Evolutionary conservation across 2,888 invertebrate species (phyloP).

Genomic region (Lypha dubia): DNA sequence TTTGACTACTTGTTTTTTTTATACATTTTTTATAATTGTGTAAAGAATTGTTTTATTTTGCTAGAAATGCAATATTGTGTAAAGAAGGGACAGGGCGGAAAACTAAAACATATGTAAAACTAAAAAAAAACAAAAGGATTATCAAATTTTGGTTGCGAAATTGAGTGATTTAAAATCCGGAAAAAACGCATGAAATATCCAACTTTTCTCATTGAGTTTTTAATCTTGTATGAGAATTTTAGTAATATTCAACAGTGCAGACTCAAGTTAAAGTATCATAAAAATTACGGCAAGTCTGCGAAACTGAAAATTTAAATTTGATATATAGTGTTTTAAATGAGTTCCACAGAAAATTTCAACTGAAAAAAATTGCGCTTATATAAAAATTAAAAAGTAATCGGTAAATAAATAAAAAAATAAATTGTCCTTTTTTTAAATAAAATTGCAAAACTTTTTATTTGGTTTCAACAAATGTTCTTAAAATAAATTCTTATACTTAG

Average conservation of each 20-base stretch:
- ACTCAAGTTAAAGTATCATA: too few relatives aligned
- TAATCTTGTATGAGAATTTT: too few relatives aligned
- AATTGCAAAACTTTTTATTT: conserved; percentile 68
- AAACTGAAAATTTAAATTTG: too few relatives aligned
- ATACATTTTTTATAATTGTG: conserved; percentile 33
- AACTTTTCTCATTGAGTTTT: too few relatives aligned
- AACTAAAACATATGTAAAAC: too few relatives aligned
- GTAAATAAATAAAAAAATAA: conserved; percentile 22
- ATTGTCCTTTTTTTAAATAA: conserved; percentile 44
- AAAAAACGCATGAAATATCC: too few relatives aligned
- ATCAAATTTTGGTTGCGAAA: neutral
- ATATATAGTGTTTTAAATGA: too few relatives aligned
- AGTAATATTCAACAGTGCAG: too few relatives aligned
- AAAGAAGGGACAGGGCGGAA: neutral
- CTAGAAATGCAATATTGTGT: conserved; percentile 51
- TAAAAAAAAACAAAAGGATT: neutral
- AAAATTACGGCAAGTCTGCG: too few relatives aligned
- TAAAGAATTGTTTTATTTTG: conserved; percentile 4
- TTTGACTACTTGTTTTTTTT: conserved; percentile 43
- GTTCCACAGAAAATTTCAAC: too few relatives aligned
- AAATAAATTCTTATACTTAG: conserved; percentile 30
- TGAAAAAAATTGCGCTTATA: too few relatives aligned
- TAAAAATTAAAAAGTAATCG: neutral
- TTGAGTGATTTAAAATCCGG: neutral
- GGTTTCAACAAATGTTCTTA: conserved; percentile 64